These are phyloP conservation scores for Microplitis manilae DNA, from an alignment of 2,888 invertebrate genomes.

Conservation along the genomic window DNA sequence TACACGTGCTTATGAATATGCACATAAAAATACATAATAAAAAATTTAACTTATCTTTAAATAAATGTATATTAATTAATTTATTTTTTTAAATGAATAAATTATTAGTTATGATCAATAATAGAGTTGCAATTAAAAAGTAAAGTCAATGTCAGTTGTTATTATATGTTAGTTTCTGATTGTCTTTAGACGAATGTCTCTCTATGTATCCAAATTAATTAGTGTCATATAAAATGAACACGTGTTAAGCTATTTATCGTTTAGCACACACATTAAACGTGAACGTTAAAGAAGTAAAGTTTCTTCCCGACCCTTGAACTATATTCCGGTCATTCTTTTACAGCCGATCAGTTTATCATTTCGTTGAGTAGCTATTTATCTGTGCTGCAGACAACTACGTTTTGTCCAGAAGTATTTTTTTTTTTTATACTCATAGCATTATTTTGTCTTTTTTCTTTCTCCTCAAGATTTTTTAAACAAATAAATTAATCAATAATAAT, in stretches of 20 bases:
- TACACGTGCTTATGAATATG: neutral
- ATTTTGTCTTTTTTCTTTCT: neutral
- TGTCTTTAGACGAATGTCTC: too few species aligned
- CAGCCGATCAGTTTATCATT: slow-evolving; percentile 35
- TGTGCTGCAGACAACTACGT: neutral
- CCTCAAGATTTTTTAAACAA: neutral
- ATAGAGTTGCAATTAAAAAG: neutral
- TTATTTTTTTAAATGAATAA: neutral
- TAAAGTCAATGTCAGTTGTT: neutral
- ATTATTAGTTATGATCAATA: neutral
- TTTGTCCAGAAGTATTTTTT: neutral
- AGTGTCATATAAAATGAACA: slow-evolving; percentile 13
- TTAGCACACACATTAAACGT: neutral
- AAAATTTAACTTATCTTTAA: neutral
- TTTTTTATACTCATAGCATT: neutral
- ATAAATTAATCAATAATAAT: neutral
- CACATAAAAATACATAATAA: neutral
- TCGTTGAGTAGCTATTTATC: slow-evolving; percentile 14
- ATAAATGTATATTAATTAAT: neutral
- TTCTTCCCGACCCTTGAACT: slow-evolving; percentile 62
- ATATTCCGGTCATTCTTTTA: slow-evolving; percentile 60
- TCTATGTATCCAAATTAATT: neutral
- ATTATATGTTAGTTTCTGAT: neutral
- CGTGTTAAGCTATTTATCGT: slow-evolving; percentile 2
- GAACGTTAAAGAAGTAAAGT: slow-evolving; percentile 24